Base-by-base conservation (phyloP, 2,113 vertebrate genomes). In the Alaudala cheleensis region DNA sequence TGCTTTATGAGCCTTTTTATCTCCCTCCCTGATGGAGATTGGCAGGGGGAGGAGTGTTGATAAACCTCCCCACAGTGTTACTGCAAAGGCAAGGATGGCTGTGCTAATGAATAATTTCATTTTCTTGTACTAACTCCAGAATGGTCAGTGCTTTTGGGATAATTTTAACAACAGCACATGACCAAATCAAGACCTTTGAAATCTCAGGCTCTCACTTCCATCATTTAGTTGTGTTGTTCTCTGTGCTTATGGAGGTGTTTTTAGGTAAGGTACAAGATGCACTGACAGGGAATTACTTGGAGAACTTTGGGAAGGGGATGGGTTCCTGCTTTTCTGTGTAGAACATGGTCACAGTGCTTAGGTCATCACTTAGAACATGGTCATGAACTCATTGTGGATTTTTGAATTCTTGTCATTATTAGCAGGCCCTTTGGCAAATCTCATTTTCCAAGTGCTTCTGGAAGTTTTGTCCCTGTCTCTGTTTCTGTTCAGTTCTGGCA, bases 401-500 rank as follows among this genome's bases (percentile, higher is more conserved):
- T 37, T 12, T 71, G 22, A 83, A 17, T 24, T 94, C 71, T 47
- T 44, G 29, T 71, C n/a, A n/a, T n/a, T 81, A 39, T 50, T 42
- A 28, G 61, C 69, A 62, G 31, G 18, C 18, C n/a, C 81, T 87
- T 60, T 45, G 86, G 53, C 82, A 90, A 74, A 90, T 28, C 11
- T 50, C 4, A 44, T 49, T 95, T 90, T 44, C n/a, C 31, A 74
- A 88, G 54, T 28, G 14, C 69, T 89, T 76, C 53, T 26, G 6
- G 34, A 92, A 81, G 53, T 64, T 73, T 65, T 28, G 14, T 45
- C 17, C 51, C 50, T 34, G n/a, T 29, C 71, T 71, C 44, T 80
- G 64, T 39, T 19, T 79, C 56, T 94, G 24, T 40, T 69, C 70
- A 77, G 69, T 40, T 76, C 73, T 86, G 93, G 25, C 51, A 79